Percentiles rank a stretch among this genome's conserved stretches.
These are phyloP conservation scores for Prinia subflava DNA, from an alignment of 2,113 vertebrate genomes.

Conservation along the genomic window DNA sequence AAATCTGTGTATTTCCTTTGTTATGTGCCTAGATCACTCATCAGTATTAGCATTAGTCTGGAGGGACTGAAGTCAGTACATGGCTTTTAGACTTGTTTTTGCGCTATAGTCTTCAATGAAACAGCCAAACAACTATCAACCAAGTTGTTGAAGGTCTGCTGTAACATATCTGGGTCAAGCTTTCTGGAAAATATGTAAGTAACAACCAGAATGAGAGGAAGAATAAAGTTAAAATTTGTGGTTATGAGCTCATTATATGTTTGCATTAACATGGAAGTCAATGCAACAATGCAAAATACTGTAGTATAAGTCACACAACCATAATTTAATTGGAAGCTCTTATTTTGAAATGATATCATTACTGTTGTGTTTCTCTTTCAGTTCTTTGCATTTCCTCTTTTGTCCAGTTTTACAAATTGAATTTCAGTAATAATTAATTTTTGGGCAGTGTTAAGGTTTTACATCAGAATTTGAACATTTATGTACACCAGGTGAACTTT, in stretches of 20 bases:
- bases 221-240: background rate
- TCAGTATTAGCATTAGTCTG: background rate
- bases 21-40: background rate
- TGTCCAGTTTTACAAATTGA: background rate
- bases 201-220: background rate
- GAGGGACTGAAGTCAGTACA: background rate
- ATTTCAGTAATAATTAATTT: background rate
- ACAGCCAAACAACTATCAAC: background rate
- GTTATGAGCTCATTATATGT: background rate
- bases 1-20: background rate
- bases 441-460: background rate
- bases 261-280: background rate
- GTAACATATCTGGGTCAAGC: background rate
- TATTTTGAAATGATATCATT: background rate
- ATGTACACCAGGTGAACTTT: background rate
- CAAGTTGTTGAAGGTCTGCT: background rate
- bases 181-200: background rate
- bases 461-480: background rate
- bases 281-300: background rate
- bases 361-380: background rate
- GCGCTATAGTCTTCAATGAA: background rate
- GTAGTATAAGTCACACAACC: background rate
- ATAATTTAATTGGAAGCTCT: background rate
- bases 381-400: background rate
- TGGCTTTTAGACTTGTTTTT: background rate